Evolutionary conservation across 2,113 vertebrate species (phyloP).

Genomic region (Picathartes gymnocephalus): DNA sequence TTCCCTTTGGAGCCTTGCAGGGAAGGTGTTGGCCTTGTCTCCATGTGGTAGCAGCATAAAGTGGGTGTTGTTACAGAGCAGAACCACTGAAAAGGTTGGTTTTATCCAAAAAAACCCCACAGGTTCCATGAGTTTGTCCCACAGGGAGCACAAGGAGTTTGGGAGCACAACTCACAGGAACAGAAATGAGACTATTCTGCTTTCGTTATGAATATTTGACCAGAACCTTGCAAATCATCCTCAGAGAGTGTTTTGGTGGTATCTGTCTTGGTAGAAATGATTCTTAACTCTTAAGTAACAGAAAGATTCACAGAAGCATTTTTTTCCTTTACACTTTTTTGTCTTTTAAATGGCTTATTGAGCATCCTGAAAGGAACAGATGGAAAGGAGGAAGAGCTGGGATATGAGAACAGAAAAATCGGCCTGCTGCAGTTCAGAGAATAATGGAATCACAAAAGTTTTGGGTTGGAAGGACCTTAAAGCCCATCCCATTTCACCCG

Average conservation of each 20-base stretch:
- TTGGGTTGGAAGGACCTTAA: not conserved
- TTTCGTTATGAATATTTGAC: not conserved
- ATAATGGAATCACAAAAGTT: too few relatives aligned
- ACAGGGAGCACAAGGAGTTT: not conserved
- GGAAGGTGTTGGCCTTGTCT: not conserved
- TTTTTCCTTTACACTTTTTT: not conserved
- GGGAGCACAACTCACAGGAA: not conserved
- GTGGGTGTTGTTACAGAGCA: not conserved
- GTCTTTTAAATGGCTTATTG: not conserved
- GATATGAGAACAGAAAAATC: not conserved
- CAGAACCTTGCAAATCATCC: not conserved
- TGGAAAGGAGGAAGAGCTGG: not conserved
- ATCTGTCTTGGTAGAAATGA: not conserved
- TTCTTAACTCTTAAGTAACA: not conserved
- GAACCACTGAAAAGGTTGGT: not conserved
- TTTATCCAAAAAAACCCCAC: not conserved
- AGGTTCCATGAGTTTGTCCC: not conserved
- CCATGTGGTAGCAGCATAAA: not conserved
- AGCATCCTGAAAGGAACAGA: not conserved
- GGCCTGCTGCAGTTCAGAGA: not conserved
- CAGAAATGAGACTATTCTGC: not conserved
- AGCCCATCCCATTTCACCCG: rapidly evolving
- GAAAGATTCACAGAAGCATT: not conserved
- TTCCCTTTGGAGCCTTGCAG: not conserved
- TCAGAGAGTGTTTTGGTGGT: not conserved